Conservation (phyloP, 2,797 vertebrate species). For the Avahi laniger region DNA sequence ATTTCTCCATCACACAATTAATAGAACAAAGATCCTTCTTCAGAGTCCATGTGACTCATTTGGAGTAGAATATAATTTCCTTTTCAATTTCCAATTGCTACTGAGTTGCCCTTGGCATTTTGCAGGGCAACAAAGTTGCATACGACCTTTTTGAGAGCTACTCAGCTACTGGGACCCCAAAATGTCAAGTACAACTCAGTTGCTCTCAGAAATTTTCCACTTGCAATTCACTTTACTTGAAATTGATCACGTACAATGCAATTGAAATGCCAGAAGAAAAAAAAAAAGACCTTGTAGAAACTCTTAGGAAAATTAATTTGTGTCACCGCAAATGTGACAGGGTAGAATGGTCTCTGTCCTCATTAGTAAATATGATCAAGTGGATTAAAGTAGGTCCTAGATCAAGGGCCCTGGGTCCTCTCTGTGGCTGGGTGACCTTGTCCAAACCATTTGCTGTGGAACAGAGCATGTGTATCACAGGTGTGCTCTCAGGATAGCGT, state of each 20-base stretch:
- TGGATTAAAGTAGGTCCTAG: constrained; percentile 7
- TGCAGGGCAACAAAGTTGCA: constrained; percentile 47
- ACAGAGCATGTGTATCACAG: background rate
- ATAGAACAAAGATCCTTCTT: constrained; percentile 13
- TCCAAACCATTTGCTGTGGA: background rate
- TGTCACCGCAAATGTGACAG: background rate
- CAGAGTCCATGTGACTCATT: background rate
- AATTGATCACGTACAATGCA: constrained; percentile 38
- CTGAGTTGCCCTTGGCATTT: constrained; percentile 67
- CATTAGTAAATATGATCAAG: constrained; percentile 22
- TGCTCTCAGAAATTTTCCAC: constrained; percentile 57
- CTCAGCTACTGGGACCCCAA: constrained; percentile 50
- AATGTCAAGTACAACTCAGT: constrained; percentile 74
- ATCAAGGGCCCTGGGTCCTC: background rate
- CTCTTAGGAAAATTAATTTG: constrained; percentile 51
- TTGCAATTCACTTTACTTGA: constrained; percentile 58
- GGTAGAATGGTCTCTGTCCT: background rate
- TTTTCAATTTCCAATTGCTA: constrained; percentile 56
- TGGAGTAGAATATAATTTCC: constrained; percentile 40
- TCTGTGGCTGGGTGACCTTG: constrained; percentile 5
- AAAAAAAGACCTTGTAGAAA: constrained; percentile 15
- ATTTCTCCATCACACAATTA: background rate
- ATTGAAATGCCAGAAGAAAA: constrained; percentile 8
- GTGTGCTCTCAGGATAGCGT: background rate
- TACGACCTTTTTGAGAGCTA: constrained; percentile 61